Conservation (phyloP, 2,797 vertebrate species). For the Sparidentex hasta region DNA sequence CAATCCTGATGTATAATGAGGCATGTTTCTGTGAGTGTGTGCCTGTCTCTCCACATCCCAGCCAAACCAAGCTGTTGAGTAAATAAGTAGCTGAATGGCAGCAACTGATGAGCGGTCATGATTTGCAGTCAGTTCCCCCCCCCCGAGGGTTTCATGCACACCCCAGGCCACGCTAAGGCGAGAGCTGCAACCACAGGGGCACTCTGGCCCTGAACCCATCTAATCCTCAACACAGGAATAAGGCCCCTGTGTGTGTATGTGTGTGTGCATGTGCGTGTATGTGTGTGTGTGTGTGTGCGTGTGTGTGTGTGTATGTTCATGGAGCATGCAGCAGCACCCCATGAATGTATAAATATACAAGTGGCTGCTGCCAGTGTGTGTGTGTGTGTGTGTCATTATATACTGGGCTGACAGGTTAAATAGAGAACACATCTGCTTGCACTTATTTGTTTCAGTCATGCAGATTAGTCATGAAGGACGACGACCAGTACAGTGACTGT, state of each 20-base stretch:
- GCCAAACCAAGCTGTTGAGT: conserved; percentile 65
- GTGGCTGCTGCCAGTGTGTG: conserved; percentile 61
- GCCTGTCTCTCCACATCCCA: conserved; percentile 10
- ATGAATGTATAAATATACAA: conserved; percentile 84
- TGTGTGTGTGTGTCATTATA: conserved; percentile 5
- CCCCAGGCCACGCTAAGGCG: conserved; percentile 25
- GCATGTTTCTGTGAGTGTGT: conserved; percentile 22
- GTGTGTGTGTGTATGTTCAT: conserved; percentile 69
- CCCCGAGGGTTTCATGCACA: conserved; percentile 57
- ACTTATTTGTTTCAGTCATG: conserved; percentile 56
- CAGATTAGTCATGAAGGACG: conserved; percentile 52
- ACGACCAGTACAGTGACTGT: neutral
- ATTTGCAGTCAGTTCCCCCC: conserved; percentile 76
- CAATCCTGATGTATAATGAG: conserved; percentile 51
- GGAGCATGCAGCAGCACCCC: conserved; percentile 62
- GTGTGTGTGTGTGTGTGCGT: conserved; percentile 54
- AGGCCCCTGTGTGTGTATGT: conserved; percentile 55
- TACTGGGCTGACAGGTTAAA: conserved; percentile 65
- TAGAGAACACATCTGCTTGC: conserved; percentile 54
- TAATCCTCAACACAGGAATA: conserved; percentile 80
- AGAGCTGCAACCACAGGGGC: conserved; percentile 64
- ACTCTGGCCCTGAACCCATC: conserved; percentile 73
- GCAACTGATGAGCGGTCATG: conserved; percentile 83
- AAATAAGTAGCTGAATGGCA: conserved; percentile 77
- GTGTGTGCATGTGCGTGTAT: conserved; percentile 30